A percentile compares a stretch with the other conserved stretches of the same genome.
phyloP scores from a whole-genome alignment of 1,140 invertebrate genomes.

The Drosophila nigromelanica region DNA sequence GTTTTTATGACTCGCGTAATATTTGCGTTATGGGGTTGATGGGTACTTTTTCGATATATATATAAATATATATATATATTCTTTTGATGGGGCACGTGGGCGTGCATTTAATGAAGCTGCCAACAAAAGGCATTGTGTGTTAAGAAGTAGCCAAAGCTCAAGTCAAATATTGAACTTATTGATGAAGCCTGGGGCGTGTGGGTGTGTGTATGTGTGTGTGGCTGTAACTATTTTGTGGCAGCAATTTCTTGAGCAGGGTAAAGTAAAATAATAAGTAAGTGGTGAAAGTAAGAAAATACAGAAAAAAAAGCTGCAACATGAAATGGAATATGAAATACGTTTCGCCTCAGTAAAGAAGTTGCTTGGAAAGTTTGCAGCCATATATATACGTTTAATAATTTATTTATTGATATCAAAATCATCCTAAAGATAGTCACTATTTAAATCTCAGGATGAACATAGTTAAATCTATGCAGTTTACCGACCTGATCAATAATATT shows the following conservation, averaged over 20 bases:
- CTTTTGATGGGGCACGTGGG: slow-evolving; percentile 24
- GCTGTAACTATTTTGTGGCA: slow-evolving; percentile 16
- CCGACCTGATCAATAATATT: no score
- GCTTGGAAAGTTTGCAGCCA: no score
- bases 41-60: slow-evolving; percentile 6
- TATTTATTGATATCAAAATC: no score
- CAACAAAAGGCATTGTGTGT: slow-evolving; percentile 30
- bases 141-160: slow-evolving; percentile 35
- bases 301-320: neutral
- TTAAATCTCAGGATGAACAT: no score
- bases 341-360: no score
- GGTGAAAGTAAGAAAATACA: neutral
- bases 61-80: slow-evolving; percentile 3
- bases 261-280: neutral
- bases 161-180: slow-evolving; percentile 55
- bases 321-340: no score
- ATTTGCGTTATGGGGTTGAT: slow-evolving; percentile 48
- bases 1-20: slow-evolving; percentile 58
- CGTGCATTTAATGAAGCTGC: slow-evolving; percentile 48
- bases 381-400: no score
- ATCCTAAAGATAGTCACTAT: no score
- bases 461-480: no score
- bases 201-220: neutral
- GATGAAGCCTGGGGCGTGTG: slow-evolving; percentile 14
- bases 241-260: neutral